phyloP scores from a whole-genome alignment of 2,797 vertebrate genomes.

The Eulemur rubriventer region DNA sequence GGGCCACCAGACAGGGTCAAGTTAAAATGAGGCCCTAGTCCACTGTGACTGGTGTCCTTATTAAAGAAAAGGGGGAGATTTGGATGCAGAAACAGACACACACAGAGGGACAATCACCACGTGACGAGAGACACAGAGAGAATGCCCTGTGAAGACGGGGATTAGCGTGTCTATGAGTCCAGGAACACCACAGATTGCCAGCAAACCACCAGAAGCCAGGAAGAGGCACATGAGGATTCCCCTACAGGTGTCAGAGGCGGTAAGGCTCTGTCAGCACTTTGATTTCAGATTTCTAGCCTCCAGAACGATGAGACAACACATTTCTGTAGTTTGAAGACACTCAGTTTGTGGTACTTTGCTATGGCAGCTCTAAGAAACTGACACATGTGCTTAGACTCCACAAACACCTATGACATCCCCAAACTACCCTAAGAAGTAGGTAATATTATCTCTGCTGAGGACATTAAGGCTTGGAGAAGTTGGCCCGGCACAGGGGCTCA shows the following conservation, averaged over 20 bases:
- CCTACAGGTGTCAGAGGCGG: not conserved
- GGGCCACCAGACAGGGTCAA: not conserved
- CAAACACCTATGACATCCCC: accelerated
- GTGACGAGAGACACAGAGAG: not conserved
- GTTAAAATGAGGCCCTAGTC: not conserved
- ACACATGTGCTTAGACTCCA: not conserved
- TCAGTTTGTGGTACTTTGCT: not conserved
- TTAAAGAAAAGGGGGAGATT: not conserved
- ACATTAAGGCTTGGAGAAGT: not conserved
- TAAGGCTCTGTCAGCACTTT: accelerated
- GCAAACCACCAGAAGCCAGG: not conserved
- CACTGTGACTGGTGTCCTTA: not conserved
- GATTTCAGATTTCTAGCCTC: not conserved
- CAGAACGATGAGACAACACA: not conserved
- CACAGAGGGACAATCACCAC: accelerated
- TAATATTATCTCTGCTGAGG: not conserved
- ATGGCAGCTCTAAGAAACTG: not conserved
- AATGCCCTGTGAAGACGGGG: accelerated
- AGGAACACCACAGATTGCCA: not conserved
- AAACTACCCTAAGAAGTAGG: accelerated
- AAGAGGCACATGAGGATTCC: not conserved
- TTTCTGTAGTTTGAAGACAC: not conserved
- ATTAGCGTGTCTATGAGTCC: accelerated
- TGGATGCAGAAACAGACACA: not conserved
- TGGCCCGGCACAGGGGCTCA: not conserved